Evolutionary conservation across 2,113 vertebrate genomes (phyloP).

Genomic region (Festucalex cinctus): DNA sequence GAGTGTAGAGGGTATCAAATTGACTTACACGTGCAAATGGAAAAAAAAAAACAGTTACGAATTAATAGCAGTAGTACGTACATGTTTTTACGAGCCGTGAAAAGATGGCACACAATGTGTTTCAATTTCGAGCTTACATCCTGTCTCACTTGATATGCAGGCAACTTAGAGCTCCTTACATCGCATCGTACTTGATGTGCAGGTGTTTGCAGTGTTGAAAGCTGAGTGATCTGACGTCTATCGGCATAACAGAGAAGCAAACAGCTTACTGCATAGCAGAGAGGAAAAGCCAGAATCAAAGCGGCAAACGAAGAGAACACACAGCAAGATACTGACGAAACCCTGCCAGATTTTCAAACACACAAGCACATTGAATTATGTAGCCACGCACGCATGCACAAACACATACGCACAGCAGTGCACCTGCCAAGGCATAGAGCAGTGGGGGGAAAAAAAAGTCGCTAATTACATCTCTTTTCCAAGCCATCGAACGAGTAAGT

Average conservation of each 20-base stretch:
- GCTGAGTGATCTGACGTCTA: too few species aligned
- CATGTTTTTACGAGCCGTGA: background rate
- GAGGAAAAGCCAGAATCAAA: background rate
- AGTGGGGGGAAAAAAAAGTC: slow-evolving; percentile 47
- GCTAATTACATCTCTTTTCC: slow-evolving; percentile 71
- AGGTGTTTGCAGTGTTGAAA: background rate
- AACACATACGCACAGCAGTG: slow-evolving; percentile 30
- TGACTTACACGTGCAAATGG: too few species aligned
- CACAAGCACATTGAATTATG: slow-evolving; percentile 6
- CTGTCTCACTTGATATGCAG: background rate
- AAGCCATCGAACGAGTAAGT: slow-evolving; percentile 67
- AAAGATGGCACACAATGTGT: background rate
- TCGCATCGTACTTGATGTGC: background rate
- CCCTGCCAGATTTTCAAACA: slow-evolving; percentile 43
- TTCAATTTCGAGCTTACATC: background rate
- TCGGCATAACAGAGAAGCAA: background rate
- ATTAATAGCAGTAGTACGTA: too few species aligned
- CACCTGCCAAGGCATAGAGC: slow-evolving; percentile 60
- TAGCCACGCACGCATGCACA: slow-evolving; percentile 6
- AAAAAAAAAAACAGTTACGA: too few species aligned
- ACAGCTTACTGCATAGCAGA: too few species aligned
- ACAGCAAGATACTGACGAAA: slow-evolving; percentile 43
- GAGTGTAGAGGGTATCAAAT: too few species aligned
- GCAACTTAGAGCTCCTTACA: background rate
- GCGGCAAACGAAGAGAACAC: background rate